Conservation (phyloP, 2,888 invertebrate species). For the Fabriciana adippe region DNA sequence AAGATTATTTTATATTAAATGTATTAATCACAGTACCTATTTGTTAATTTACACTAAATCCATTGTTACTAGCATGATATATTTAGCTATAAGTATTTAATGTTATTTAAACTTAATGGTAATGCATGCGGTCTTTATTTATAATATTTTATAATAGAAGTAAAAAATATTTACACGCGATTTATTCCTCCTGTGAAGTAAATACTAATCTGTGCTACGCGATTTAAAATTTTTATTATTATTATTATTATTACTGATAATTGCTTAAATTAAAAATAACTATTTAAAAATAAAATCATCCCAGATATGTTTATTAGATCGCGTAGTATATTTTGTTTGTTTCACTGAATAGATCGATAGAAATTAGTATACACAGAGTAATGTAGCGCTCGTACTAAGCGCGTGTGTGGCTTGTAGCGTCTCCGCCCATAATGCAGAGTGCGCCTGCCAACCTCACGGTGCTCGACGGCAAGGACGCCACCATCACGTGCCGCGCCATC, state of each 20-base stretch:
- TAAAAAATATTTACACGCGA: background rate
- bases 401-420: slow-evolving; percentile 86
- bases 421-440: slow-evolving; percentile 92
- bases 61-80: slow-evolving; percentile 1
- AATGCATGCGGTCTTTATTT: slow-evolving; percentile 7
- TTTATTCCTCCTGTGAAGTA: background rate
- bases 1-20: no score
- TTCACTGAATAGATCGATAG: slow-evolving; percentile 23
- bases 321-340: slow-evolving; percentile 17
- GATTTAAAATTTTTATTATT: no score
- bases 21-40: no score
- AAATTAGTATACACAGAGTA: slow-evolving; percentile 34
- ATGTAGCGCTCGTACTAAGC: slow-evolving; percentile 58
- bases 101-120: background rate
- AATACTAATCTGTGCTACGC: slow-evolving; percentile 5
- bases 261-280: background rate
- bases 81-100: background rate
- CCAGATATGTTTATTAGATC: slow-evolving; percentile 28
- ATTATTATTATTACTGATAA: no score
- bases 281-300: no score
- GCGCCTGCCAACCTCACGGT: slow-evolving; percentile 94
- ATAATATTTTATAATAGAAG: background rate
- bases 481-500: slow-evolving; percentile 91
- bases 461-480: slow-evolving; percentile 95
- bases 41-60: no score